These are phyloP conservation scores for Hetaerina titia DNA, from an alignment of 2,888 invertebrate genomes.

Conservation along the genomic window DNA sequence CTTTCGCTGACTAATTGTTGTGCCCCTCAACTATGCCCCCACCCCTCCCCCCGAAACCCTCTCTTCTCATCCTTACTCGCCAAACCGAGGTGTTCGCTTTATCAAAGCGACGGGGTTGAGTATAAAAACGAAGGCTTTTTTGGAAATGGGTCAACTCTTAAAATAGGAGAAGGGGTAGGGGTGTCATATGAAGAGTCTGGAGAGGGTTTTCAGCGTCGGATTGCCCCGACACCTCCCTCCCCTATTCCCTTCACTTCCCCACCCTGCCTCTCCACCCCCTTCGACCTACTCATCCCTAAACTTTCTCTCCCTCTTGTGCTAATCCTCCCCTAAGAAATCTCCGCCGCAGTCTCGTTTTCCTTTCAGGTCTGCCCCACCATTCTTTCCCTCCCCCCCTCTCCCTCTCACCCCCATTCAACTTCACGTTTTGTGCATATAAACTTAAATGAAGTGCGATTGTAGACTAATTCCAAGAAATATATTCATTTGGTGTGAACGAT, in stretches of 20 bases:
- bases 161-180: constrained; percentile 8
- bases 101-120: background rate
- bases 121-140: constrained; percentile 8
- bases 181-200: background rate
- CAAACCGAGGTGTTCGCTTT: background rate
- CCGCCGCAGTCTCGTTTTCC: background rate
- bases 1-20: background rate
- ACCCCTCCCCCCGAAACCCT: background rate
- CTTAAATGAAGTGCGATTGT: no score
- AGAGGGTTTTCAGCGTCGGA: background rate
- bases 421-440: no score
- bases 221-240: background rate
- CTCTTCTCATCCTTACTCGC: no score
- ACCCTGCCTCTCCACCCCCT: background rate
- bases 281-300: background rate
- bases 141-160: constrained; percentile 39
- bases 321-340: background rate
- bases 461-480: no score
- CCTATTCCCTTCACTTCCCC: background rate
- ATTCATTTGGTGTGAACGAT: no score
- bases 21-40: background rate
- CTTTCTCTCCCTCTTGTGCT: background rate
- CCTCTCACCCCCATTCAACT: no score
- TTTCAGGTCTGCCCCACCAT: background rate
- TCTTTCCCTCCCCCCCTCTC: background rate